Percentiles rank a stretch among this genome's conserved stretches.
phyloP scores from a whole-genome alignment of 2,113 vertebrate genomes.

The Callipepla californica region DNA sequence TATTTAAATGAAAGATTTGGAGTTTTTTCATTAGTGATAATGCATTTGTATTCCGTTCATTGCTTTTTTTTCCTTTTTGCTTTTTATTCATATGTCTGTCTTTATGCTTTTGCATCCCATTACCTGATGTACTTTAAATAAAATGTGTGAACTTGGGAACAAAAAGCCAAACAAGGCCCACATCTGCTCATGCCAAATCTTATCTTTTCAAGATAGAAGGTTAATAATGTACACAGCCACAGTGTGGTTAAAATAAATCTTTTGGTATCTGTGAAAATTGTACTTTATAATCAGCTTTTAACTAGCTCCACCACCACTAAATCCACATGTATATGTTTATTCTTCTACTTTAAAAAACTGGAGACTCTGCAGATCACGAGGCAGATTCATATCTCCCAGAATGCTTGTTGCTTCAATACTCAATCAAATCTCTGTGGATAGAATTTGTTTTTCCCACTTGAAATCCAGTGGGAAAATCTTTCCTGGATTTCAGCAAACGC shows the following conservation, averaged over 20 bases:
- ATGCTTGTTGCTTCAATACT: slow-evolving; percentile 20
- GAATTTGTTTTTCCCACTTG: slow-evolving; percentile 33
- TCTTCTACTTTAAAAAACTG: background rate
- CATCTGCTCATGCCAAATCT: background rate
- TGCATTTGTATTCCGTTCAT: background rate
- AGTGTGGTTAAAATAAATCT: background rate
- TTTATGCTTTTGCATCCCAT: background rate
- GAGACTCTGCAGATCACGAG: background rate
- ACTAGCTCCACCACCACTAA: background rate
- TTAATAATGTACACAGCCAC: background rate
- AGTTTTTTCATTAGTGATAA: background rate
- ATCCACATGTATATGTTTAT: background rate
- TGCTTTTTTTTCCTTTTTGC: background rate
- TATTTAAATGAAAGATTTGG: background rate
- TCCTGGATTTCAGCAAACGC: background rate
- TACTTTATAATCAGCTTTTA: background rate
- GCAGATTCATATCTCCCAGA: background rate
- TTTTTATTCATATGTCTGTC: background rate
- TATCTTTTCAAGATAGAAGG: background rate
- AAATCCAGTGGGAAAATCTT: slow-evolving; percentile 46
- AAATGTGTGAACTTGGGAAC: slow-evolving; percentile 4
- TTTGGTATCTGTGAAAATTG: background rate
- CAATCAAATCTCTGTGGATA: background rate
- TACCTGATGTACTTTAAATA: slow-evolving; percentile 3
- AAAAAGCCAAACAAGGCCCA: slow-evolving; percentile 20